These are phyloP conservation scores for Drosophila helvetica DNA, from an alignment of 2,888 invertebrate genomes.

Conservation along the genomic window DNA sequence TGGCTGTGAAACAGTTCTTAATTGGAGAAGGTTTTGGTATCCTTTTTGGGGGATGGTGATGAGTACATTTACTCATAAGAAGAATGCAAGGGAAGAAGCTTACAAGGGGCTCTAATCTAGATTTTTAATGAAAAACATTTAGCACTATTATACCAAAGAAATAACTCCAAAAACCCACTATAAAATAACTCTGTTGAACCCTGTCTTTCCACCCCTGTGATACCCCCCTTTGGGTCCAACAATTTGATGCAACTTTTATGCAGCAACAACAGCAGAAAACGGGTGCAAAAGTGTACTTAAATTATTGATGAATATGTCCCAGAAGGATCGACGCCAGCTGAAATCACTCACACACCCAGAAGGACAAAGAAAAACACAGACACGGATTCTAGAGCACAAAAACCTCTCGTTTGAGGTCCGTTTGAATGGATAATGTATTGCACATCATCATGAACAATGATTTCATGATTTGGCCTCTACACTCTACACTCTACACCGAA, in stretches of 20 bases:
- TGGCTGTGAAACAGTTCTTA: neutral
- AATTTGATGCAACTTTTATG: constrained; percentile 59
- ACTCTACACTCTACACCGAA: neutral
- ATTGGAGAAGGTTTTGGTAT: neutral
- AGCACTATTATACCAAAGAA: no score
- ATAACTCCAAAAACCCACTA: neutral
- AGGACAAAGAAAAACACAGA: constrained; percentile 21
- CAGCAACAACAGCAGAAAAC: constrained; percentile 38
- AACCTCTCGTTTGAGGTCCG: constrained; percentile 61
- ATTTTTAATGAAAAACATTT: no score
- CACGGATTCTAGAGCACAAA: constrained; percentile 2
- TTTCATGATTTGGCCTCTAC: constrained; percentile 71
- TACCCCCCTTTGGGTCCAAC: constrained; percentile 34
- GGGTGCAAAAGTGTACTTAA: constrained; percentile 58
- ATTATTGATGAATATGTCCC: constrained; percentile 78
- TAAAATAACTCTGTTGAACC: neutral
- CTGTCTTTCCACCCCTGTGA: neutral
- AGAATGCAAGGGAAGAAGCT: no score
- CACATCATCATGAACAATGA: constrained; percentile 79
- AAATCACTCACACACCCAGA: constrained; percentile 65
- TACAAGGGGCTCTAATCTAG: no score
- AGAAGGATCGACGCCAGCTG: constrained; percentile 67
- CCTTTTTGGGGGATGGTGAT: neutral
- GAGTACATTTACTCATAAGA: no score
- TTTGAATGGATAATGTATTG: constrained; percentile 74